Evolutionary conservation across 2,797 vertebrate genomes (phyloP), one percentile per base, ranked within the genome.

Genomic region (Ctenopoma kingsleyae): DNA sequence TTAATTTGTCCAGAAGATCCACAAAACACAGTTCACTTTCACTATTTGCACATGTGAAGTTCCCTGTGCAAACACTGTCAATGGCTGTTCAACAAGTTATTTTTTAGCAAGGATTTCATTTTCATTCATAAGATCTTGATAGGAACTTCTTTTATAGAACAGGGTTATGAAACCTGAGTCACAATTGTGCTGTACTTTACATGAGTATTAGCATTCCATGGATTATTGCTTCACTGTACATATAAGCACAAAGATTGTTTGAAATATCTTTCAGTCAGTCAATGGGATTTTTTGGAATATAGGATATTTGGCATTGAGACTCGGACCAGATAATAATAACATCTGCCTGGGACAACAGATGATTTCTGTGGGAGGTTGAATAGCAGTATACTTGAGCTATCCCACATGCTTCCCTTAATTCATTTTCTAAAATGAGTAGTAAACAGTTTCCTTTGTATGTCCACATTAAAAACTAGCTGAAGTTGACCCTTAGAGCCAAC

Each of bases 351-450:
- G 15, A 23, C 3, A 25, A 20, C 51, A 54, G 43, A 36, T 48
- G 20, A 10, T 43, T 41, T 38, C 15, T 51, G 23, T 22, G 36
- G 1, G 15, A 20, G 16, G 0, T 1, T 73, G 23, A 2, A 63
- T 36, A 30, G 25, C 25, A 27, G 25, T 27, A 27, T 27, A 6
- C 25, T 27, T 27, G 25, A 27, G 25, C 25, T 27, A 6, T 27
- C 6, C 25, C 25, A 6, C 25, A 27, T 27, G 25, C 25, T 27
- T 27, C 25, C 25, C 25, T 27, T 27, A 27, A 27, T 4, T 32
- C 36, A 67, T 63, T 60, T 32, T 38, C 43, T 66, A 36, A 48
- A 66, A 62, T 22, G 9, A 58, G 22, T 50, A 61, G 48, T 41
- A 36, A 35, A 41, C 25, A 50, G 56, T 23, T 64, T 64, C 16